Conservation (phyloP, 2,797 vertebrate species). For the Pagetopsis macropterus region DNA sequence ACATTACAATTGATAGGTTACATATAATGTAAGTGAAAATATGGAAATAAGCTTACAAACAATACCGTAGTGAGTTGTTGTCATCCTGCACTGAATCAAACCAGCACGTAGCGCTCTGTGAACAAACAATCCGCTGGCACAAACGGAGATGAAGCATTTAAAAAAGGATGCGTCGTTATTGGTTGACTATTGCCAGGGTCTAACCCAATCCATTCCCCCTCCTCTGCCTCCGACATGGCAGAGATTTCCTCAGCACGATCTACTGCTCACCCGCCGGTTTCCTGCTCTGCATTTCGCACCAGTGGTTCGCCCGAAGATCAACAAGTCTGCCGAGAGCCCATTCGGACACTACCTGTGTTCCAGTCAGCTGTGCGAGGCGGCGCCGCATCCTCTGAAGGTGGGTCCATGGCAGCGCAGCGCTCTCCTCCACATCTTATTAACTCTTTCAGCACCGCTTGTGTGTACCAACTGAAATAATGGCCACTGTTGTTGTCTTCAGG, state of each 20-base stretch:
- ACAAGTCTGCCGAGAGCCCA: constrained; percentile 78
- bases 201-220: constrained; percentile 73
- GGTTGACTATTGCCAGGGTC: constrained; percentile 72
- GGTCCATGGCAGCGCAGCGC: constrained; percentile 58
- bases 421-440: constrained; percentile 64
- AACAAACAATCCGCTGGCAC: constrained; percentile 66
- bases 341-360: constrained; percentile 68
- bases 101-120: constrained; percentile 67
- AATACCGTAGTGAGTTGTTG: constrained; percentile 68
- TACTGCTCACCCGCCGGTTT: constrained; percentile 35
- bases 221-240: constrained; percentile 78
- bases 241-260: constrained; percentile 48
- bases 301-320: constrained; percentile 72
- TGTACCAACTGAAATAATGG: neutral
- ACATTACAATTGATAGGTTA: constrained; percentile 33
- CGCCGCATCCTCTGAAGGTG: constrained; percentile 66
- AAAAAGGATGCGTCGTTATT: constrained; percentile 69
- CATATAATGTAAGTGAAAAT: constrained; percentile 38
- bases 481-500: constrained; percentile 4
- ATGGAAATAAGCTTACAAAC: constrained; percentile 36
- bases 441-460: constrained; percentile 56
- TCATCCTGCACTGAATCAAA: constrained; percentile 59
- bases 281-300: constrained; percentile 49
- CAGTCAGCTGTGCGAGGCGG: constrained; percentile 73
- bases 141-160: constrained; percentile 58